phyloP scores from a whole-genome alignment of 1,140 invertebrate genomes.

The Neelides sp. region DNA sequence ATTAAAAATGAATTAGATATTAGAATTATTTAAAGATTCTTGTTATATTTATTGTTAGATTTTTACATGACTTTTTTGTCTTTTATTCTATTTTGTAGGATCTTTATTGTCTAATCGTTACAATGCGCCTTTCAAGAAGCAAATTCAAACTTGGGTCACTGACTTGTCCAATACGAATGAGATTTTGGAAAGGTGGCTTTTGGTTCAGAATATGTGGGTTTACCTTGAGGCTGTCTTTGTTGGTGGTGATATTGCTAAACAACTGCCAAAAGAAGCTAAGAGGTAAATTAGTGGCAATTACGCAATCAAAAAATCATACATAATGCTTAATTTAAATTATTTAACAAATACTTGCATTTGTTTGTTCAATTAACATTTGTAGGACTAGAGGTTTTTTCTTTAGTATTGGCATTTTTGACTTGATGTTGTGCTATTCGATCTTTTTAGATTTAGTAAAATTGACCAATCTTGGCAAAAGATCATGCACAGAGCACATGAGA shows the following conservation, averaged over 20 bases:
- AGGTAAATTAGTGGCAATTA: slow-evolving; percentile 36
- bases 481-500: slow-evolving; percentile 88
- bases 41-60: no score
- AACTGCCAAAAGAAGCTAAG: slow-evolving; percentile 86
- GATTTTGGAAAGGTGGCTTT: slow-evolving; percentile 87
- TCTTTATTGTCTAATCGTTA: slow-evolving; percentile 46
- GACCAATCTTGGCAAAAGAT: slow-evolving; percentile 98
- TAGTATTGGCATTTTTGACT: not conserved
- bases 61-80: no score
- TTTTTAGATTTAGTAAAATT: slow-evolving; percentile 73
- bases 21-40: no score
- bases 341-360: not conserved
- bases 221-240: slow-evolving; percentile 97
- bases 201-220: slow-evolving; percentile 97
- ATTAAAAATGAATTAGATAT: not conserved
- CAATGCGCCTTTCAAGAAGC: slow-evolving; percentile 89
- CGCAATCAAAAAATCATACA: not conserved
- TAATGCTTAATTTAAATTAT: not conserved
- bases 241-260: slow-evolving; percentile 94
- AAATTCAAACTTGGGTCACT: slow-evolving; percentile 89
- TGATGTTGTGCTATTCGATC: not conserved
- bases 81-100: no score
- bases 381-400: not conserved
- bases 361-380: not conserved
- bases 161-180: slow-evolving; percentile 93